Percentiles rank a stretch among this genome's conserved stretches.
Evolutionary conservation across 2,888 invertebrate species (phyloP).

Genomic region (Sericinus montela): DNA sequence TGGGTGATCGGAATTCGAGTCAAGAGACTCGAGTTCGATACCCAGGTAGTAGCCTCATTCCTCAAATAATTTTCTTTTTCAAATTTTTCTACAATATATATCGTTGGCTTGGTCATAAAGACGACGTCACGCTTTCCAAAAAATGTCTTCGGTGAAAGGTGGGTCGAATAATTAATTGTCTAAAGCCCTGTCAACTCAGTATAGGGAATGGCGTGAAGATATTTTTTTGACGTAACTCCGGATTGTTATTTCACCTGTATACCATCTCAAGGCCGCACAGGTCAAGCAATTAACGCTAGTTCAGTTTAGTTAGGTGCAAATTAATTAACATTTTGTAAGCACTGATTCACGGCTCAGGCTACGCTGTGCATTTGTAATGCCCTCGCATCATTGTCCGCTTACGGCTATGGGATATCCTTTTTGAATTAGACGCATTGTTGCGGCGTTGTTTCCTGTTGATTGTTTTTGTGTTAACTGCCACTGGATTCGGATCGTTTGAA

Average conservation of each 20-base stretch:
- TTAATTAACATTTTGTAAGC: constrained; percentile 27
- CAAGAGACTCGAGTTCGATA: too few species aligned
- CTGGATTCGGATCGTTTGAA: background rate
- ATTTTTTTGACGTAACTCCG: too few species aligned
- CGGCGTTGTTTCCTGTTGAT: constrained; percentile 42
- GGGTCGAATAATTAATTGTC: too few species aligned
- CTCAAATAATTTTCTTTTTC: too few species aligned
- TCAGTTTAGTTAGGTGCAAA: constrained; percentile 11
- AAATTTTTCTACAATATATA: too few species aligned
- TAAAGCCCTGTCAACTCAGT: too few species aligned
- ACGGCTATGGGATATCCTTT: constrained; percentile 53
- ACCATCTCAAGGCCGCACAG: background rate
- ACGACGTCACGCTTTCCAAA: too few species aligned
- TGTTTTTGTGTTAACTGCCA: constrained; percentile 27
- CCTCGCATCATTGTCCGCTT: constrained; percentile 34
- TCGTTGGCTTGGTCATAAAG: too few species aligned
- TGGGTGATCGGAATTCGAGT: too few species aligned
- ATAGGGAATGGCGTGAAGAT: too few species aligned
- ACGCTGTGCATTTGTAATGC: constrained; percentile 24
- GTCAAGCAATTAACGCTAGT: constrained; percentile 16
- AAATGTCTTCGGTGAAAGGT: too few species aligned
- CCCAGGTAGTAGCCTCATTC: too few species aligned
- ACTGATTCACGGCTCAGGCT: constrained; percentile 25
- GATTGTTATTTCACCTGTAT: background rate
- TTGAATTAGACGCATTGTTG: constrained; percentile 40